phyloP scores from a whole-genome alignment of 2,113 vertebrate genomes.

The Tangachromis dhanisi region DNA sequence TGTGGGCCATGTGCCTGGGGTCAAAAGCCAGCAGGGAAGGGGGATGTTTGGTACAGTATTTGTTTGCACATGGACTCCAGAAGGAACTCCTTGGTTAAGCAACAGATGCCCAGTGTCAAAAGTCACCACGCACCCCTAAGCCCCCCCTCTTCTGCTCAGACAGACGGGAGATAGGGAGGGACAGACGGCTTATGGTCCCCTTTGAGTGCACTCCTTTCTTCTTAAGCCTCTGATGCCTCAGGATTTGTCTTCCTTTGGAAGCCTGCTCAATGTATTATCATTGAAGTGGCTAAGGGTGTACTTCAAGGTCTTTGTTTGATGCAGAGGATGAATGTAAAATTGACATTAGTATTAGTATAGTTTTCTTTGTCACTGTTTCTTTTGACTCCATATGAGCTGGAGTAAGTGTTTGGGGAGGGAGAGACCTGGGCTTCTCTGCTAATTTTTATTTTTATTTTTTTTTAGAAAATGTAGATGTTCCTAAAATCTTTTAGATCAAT shows the following conservation, averaged over 20 bases:
- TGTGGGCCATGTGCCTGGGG: constrained; percentile 1
- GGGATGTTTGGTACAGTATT: constrained; percentile 24
- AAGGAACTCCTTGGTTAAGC: constrained; percentile 7
- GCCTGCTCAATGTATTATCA: not conserved
- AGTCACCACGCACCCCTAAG: not conserved
- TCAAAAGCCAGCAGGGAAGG: not conserved
- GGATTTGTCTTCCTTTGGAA: constrained; percentile 8
- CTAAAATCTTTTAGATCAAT: not conserved
- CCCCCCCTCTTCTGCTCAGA: not conserved
- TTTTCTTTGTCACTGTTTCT: not conserved
- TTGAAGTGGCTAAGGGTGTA: not conserved
- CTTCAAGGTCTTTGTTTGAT: not conserved
- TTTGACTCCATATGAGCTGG: not conserved
- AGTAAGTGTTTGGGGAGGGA: not conserved
- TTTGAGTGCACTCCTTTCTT: constrained; percentile 13
- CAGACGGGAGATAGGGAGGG: constrained; percentile 46
- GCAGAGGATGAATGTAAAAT: not conserved
- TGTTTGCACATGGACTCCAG: constrained; percentile 11
- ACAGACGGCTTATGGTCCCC: constrained; percentile 21
- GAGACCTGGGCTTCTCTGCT: not conserved
- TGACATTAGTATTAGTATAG: not conserved
- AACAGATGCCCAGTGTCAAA: constrained; percentile 56
- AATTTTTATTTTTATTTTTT: not conserved
- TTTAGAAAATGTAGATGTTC: not conserved
- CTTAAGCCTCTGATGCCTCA: not conserved